Conservation (phyloP, 2,113 vertebrate genomes). For the Garra rufa region DNA sequence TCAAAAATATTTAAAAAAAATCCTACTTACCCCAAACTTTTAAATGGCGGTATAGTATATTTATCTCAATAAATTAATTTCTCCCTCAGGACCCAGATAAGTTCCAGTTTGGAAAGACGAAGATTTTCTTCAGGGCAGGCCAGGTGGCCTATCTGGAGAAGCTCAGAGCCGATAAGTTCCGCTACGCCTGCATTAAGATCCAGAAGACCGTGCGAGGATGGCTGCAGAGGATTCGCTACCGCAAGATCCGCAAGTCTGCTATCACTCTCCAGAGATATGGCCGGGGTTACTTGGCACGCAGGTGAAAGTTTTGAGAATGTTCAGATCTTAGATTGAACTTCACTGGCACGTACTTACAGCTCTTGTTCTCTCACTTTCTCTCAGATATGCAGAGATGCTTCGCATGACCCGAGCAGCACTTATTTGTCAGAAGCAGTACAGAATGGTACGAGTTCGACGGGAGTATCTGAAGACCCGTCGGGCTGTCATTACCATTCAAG, state of each 20-base stretch:
- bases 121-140: slow-evolving; percentile 98
- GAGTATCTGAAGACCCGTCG: slow-evolving; percentile 72
- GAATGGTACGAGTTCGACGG: slow-evolving; percentile 81
- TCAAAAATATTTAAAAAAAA: no score
- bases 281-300: slow-evolving; percentile 86
- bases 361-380: neutral
- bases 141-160: slow-evolving; percentile 98
- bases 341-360: neutral
- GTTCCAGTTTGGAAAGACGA: slow-evolving; percentile 94
- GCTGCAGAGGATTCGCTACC: slow-evolving; percentile 85
- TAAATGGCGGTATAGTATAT: no score
- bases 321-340: neutral
- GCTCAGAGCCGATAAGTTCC: slow-evolving; percentile 89
- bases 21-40: no score
- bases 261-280: slow-evolving; percentile 81
- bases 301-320: slow-evolving; percentile 69
- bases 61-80: neutral
- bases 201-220: slow-evolving; percentile 95
- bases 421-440: slow-evolving; percentile 87
- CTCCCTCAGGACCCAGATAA: slow-evolving; percentile 88
- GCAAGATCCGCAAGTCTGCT: slow-evolving; percentile 74
- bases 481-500: slow-evolving; percentile 85
- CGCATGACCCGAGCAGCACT: slow-evolving; percentile 82
- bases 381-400: slow-evolving; percentile 81
- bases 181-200: slow-evolving; percentile 90